These are phyloP conservation scores for Axis porcinus DNA, from an alignment of 2,113 vertebrate species.

Conservation along the genomic window DNA sequence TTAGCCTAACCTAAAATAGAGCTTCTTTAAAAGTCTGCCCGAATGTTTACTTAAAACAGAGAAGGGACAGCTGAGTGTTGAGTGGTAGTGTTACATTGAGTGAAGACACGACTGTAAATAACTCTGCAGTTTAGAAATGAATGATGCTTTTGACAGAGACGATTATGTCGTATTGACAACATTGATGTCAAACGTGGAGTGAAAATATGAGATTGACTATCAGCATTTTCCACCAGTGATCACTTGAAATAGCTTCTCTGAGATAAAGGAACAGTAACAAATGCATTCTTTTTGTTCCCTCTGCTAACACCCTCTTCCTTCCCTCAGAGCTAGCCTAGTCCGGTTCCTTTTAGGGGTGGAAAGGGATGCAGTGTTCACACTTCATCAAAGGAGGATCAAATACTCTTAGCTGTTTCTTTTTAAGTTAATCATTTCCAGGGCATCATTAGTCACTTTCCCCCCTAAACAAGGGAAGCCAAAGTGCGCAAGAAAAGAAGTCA, in stretches of 20 bases:
- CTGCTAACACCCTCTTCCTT: not conserved
- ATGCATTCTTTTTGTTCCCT: not conserved
- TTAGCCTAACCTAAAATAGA: slow-evolving; percentile 76
- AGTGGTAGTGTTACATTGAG: slow-evolving; percentile 42
- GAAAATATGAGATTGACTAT: slow-evolving; percentile 68
- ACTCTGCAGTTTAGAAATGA: slow-evolving; percentile 63
- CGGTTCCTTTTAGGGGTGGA: slow-evolving; percentile 45
- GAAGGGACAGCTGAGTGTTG: slow-evolving; percentile 74
- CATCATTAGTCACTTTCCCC: slow-evolving; percentile 62
- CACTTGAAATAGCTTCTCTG: slow-evolving; percentile 55
- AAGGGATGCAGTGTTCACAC: slow-evolving; percentile 74
- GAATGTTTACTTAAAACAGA: slow-evolving; percentile 69
- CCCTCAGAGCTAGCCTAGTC: slow-evolving; percentile 49
- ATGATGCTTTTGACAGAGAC: slow-evolving; percentile 72
- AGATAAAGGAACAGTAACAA: slow-evolving; percentile 56
- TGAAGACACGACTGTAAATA: slow-evolving; percentile 70
- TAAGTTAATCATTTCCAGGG: slow-evolving; percentile 77
- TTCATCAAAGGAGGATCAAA: slow-evolving; percentile 80
- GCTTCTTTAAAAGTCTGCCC: slow-evolving; percentile 67
- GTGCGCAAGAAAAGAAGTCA: slow-evolving; percentile 61
- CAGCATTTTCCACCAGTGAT: slow-evolving; percentile 65
- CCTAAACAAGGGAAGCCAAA: slow-evolving; percentile 58
- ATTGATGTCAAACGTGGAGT: slow-evolving; percentile 64
- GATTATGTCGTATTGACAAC: slow-evolving; percentile 63
- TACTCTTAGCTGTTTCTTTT: slow-evolving; percentile 71